Base-by-base conservation (phyloP, 2,113 vertebrate genomes). In the Thamnophis sirtalis region DNA sequence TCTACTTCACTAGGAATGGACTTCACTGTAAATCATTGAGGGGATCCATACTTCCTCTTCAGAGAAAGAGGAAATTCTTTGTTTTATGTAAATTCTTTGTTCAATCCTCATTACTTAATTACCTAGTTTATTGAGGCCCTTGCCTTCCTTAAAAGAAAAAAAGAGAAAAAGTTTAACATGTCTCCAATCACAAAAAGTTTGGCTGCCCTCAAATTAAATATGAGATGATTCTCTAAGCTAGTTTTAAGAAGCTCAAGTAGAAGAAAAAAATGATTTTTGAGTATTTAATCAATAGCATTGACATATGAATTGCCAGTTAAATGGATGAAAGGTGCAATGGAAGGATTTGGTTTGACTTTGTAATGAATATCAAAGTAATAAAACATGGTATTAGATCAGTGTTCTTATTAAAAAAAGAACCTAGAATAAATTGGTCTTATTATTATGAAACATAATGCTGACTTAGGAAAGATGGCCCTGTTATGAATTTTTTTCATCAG, bases 371-470 rank as follows among this genome's bases (percentile, higher is more conserved):
- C 11, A 33, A 93, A 93, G 63, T 38, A 56, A 94, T 93, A 92
- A 91, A 96, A 54, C 90, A 68, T 89, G 73, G 9, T 54, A 94
- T 50, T 73, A 91, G 6, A 92, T 80, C 54, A 95, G 92, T 84
- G 33, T 84, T 8, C 95, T 91, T 11, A 55, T 48, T 43, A 68
- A 68, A 94, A 91, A 92, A 91, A 55, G 54, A 55, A 28, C 26
- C 80, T 92, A 48, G 89, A 92, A 93, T 84, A 96, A 96, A 94
- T 94, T 95, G 26, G 68, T 87, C 49, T 92, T 94, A 93, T 95
- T 94, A 94, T 95, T 93, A 55, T 68, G 60, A 95, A 95, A 94
- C 90, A 89, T 9, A 91, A 93, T 89, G n/a, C 88, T 94, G 88
- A 89, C 56, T 94, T 90, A 93, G 90, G 33, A 88, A 94, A 91